phyloP scores from a whole-genome alignment of 2,888 invertebrate genomes.

The Tillus elongatus region DNA sequence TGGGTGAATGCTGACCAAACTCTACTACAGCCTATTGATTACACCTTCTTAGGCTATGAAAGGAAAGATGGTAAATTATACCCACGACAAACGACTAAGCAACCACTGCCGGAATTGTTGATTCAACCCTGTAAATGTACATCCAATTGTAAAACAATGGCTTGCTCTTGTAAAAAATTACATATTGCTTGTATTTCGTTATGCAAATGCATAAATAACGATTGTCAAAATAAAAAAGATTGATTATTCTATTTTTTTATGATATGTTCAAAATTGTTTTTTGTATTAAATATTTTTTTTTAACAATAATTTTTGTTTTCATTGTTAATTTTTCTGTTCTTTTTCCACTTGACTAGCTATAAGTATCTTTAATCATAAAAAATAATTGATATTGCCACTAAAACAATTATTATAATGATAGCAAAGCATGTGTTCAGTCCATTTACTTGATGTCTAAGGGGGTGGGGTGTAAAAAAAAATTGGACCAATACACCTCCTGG shows the following conservation, averaged over 20 bases:
- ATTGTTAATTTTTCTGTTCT: conserved; percentile 3
- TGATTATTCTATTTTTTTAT: too few relatives aligned
- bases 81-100: conserved; percentile 14
- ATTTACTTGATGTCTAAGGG: conserved; percentile 4
- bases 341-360: background rate
- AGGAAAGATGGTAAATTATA: conserved; percentile 14
- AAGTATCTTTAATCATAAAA: background rate
- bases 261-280: conserved; percentile 12
- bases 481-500: background rate
- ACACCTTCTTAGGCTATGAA: conserved; percentile 21
- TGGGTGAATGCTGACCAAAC: conserved; percentile 23
- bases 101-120: conserved; percentile 13
- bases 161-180: conserved; percentile 21
- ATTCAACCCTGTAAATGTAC: conserved; percentile 18
- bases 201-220: conserved; percentile 17
- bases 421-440: conserved; percentile 5
- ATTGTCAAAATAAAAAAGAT: conserved; percentile 17
- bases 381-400: conserved; percentile 7
- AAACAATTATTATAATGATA: background rate
- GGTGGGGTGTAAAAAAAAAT: conserved; percentile 7
- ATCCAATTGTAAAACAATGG: conserved; percentile 21
- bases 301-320: conserved; percentile 2
- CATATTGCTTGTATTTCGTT: conserved; percentile 19
- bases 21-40: conserved; percentile 23
- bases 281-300: conserved; percentile 11